Base-by-base conservation (phyloP, 2,797 vertebrate genomes). In the Cirrhinus mrigala region DNA sequence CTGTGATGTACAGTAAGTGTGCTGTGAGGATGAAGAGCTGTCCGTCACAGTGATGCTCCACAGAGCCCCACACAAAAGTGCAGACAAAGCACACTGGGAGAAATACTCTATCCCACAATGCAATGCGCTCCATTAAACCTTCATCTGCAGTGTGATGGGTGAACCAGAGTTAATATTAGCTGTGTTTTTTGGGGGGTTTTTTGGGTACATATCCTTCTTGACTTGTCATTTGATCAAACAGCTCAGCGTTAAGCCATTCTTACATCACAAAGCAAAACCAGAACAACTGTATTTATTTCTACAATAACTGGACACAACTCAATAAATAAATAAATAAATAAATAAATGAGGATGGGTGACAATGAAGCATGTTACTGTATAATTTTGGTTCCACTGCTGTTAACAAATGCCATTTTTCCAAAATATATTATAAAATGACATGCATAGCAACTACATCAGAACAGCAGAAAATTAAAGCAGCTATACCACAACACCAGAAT, bases 1-100 rank as follows among this genome's bases (percentile, higher is more conserved):
- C 71, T 40, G 64, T 22, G 27, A 75, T 22, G 20, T 75, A 75
- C 50, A 75, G 71, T 33, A 52, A 75, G 27, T 75, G 73, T 76
- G 40, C 27, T 15, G 48, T n/a, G 73, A 46, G 37, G 18, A 62
- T 27, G 62, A 76, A 37, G 12, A 48, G 44, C 46, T 24, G 56
- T 62, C 60, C 44, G 2, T 60, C 71, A 75, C 18, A 48, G 46
- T 33, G 46, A 58, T 64, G 60, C 60, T 29, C 24, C 60, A 64
- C 60, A 64, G 60, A 64, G 24, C 24, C 12, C 12, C 60, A 64
- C 20, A 58, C 29, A 56, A 77, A 58, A 40, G 29, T 68, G 66
- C 66, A 68, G 20, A 77, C 33, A 14, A 37, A 77, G 52, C 22
- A 58, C 50, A 54, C 27, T 75, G 27, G 11, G 48, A 33, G 73